Base-by-base conservation (phyloP, 2,888 invertebrate species). In the Hydriomena furcata region DNA sequence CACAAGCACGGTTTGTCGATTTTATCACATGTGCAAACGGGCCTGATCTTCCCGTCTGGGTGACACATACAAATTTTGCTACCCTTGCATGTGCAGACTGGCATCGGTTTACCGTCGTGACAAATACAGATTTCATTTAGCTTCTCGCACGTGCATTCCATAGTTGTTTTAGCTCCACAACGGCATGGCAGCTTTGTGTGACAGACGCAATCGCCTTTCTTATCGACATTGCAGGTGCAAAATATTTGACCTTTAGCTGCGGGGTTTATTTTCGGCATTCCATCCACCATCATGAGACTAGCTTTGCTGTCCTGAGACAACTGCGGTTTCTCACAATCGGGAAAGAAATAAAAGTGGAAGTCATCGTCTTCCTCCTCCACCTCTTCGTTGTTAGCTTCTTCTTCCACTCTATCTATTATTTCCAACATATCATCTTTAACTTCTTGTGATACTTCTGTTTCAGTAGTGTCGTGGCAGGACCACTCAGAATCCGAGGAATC, bases 331-430 rank as follows among this genome's bases (percentile, higher is more conserved):
- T 58, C 62, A 47, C 88, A 88, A 56, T 89, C 84, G n/a, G 89
- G 82, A 45, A 84, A 91, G 56, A 91, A 91, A 62, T 76, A 91
- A 61, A 86, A 83, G 55, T 84, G 76, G 65, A 89, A 91, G 57
- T 89, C 79, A 35, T 82, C 51, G 10, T 76, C 75, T 28, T 81
- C 79, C 8, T 79, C 79, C 7, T 65, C 60, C 7, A 65, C 58
- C 42, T 71, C 52, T 57, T 71, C 69, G 1, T 51, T 47, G 23
- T 35, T 52, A 10, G 53, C 21, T 49, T 70, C 66, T 35, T 71
- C 68, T 55, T 68, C 62, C 7, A 76, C 60, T 7, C 37, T 59
- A 48, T 76, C 66, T 52, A 68, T 70, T 41, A 76, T 45, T 71
- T 78, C 68, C 38, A 57, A 50, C 25, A 53, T 8, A 6, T 61